Conservation (phyloP, 2,113 vertebrate species). For the Rhynchopsitta pachyrhyncha region DNA sequence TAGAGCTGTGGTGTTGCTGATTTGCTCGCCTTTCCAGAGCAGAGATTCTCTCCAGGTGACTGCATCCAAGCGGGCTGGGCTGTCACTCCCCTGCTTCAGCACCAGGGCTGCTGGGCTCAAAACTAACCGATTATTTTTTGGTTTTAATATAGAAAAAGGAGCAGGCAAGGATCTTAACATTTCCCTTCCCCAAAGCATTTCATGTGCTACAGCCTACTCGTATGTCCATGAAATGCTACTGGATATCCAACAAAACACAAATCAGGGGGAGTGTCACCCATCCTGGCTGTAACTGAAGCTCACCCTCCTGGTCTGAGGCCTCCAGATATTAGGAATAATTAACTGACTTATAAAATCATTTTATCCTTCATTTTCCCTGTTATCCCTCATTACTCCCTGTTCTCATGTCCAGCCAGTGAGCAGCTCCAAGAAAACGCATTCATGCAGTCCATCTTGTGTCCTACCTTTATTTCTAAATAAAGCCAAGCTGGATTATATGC, state of each 20-base stretch:
- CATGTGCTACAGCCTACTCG: neutral
- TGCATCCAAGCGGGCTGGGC: fast-evolving
- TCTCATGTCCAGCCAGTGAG: neutral
- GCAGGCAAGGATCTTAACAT: fast-evolving
- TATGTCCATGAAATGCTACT: fast-evolving
- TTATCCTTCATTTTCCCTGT: neutral
- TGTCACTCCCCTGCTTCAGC: fast-evolving
- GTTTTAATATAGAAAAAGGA: neutral
- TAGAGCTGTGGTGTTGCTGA: neutral
- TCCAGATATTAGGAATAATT: neutral
- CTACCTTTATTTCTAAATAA: conserved; percentile 1
- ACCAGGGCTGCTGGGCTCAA: neutral
- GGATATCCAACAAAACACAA: neutral
- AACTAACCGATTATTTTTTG: fast-evolving
- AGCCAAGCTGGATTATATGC: neutral
- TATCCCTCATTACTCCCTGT: neutral
- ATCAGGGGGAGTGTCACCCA: fast-evolving
- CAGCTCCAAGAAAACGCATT: neutral
- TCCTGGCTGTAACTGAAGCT: neutral
- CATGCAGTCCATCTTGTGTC: neutral
- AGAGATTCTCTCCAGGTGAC: fast-evolving
- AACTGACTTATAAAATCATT: neutral
- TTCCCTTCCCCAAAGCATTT: neutral
- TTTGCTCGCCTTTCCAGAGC: neutral
- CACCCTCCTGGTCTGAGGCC: neutral